A percentile compares a stretch with the other conserved stretches of the same genome.
Conservation (phyloP, 2,797 vertebrate genomes). For the Pangasius macronema region DNA sequence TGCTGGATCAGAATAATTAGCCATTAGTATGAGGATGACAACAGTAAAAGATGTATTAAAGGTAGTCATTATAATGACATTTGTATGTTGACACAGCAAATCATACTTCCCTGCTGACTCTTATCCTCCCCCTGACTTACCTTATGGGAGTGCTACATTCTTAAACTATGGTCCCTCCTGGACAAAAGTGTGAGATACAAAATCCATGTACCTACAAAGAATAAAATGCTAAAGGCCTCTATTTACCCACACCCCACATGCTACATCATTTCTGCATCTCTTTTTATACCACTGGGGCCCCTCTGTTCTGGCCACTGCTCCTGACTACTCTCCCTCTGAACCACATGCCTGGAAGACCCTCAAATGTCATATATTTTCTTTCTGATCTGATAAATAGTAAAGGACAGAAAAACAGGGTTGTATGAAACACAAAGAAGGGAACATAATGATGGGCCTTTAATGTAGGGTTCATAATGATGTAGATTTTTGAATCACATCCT, state of each 20-base stretch:
- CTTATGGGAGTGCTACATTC: constrained; percentile 49
- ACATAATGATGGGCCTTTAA: background rate
- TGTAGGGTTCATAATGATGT: constrained; percentile 3
- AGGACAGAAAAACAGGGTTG: background rate
- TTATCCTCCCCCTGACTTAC: background rate
- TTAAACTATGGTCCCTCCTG: constrained; percentile 51
- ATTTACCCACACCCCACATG: background rate
- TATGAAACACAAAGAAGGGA: background rate
- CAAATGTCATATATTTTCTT: constrained; percentile 32
- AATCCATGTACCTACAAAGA: constrained; percentile 59
- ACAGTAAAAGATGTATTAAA: background rate
- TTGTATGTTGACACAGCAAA: constrained; percentile 15
- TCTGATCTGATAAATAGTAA: constrained; percentile 10
- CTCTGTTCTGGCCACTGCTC: constrained; percentile 38
- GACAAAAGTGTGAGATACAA: constrained; percentile 56
- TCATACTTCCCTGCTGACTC: background rate
- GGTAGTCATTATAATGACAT: constrained; percentile 5
- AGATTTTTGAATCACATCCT: background rate
- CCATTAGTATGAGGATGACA: background rate
- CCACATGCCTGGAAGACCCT: constrained; percentile 44
- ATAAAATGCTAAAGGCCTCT: constrained; percentile 46
- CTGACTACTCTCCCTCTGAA: constrained; percentile 46
- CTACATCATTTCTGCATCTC: constrained; percentile 2
- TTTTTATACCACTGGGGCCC: constrained; percentile 17
- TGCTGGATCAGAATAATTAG: background rate